A percentile compares a stretch with the other conserved stretches of the same genome.
These are phyloP conservation scores for Eunapius fragilis DNA, from an alignment of 37 sponge, comb jelly and placozoan species.

Conservation along the genomic window DNA sequence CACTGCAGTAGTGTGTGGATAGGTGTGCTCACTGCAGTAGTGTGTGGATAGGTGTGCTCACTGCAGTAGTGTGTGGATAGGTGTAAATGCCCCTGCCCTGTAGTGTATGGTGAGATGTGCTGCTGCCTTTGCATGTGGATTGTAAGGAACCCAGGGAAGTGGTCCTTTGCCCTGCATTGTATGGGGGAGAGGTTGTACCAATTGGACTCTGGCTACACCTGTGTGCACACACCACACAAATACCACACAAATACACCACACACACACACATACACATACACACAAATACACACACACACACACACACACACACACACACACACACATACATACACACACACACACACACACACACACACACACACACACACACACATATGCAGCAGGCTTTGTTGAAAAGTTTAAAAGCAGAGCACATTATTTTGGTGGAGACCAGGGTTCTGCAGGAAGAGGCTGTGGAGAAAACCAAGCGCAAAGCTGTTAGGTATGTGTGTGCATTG, in stretches of 20 bases:
- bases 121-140: not conserved
- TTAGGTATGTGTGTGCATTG: conserved; percentile 57
- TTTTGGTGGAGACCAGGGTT: not conserved
- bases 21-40: too few species aligned
- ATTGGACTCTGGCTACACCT: not conserved
- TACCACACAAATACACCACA: not conserved
- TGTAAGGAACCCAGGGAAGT: not conserved
- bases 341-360: not conserved
- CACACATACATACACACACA: not conserved
- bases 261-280: not conserved
- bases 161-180: not conserved
- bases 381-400: conserved; percentile 8
- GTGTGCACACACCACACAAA: not conserved
- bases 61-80: too few species aligned
- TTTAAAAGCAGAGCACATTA: conserved; percentile 5
- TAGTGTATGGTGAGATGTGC: not conserved
- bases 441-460: conserved; percentile 24
- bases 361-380: not conserved
- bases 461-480: conserved; percentile 46
- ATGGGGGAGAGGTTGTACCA: not conserved
- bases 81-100: too few species aligned
- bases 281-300: not conserved
- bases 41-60: too few species aligned
- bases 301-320: not conserved
- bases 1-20: too few species aligned